Evolutionary conservation across 2,113 vertebrate genomes (phyloP).

Genomic region (Accipiter cooperii): DNA sequence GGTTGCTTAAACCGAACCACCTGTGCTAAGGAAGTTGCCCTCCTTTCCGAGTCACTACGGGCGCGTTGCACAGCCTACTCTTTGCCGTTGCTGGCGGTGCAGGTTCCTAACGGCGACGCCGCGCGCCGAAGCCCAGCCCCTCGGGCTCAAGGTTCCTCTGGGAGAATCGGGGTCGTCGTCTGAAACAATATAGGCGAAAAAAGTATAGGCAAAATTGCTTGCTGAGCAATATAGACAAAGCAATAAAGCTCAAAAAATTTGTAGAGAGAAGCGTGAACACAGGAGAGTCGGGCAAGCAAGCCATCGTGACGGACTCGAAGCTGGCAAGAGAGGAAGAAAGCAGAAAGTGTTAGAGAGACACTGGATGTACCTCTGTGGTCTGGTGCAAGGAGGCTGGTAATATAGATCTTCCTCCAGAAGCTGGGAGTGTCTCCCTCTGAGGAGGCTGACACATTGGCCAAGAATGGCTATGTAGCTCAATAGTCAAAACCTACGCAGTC

Average conservation of each 20-base stretch:
- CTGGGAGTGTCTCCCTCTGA: too few relatives aligned
- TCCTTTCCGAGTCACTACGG: background rate
- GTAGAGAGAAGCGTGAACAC: background rate
- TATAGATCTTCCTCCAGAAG: background rate
- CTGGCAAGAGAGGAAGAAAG: background rate
- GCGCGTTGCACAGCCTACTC: fast-evolving
- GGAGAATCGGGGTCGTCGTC: fast-evolving
- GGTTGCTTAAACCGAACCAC: background rate
- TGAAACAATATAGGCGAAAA: background rate
- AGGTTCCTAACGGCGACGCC: fast-evolving
- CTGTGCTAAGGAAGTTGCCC: too few relatives aligned
- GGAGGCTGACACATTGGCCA: too few relatives aligned
- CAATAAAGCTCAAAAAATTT: background rate
- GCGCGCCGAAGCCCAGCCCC: fast-evolving
- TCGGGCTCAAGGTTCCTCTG: background rate
- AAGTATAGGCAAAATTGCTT: too few relatives aligned
- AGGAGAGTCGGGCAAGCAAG: too few relatives aligned
- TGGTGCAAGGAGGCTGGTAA: background rate
- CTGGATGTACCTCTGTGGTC: background rate
- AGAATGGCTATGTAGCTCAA: background rate
- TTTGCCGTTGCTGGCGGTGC: too few relatives aligned
- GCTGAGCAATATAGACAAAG: background rate
- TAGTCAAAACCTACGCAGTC: background rate
- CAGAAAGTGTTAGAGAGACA: background rate
- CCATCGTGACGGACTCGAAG: background rate